These are phyloP conservation scores for Drosophila murphyi DNA, from an alignment of 1,140 invertebrate genomes.

Conservation along the genomic window DNA sequence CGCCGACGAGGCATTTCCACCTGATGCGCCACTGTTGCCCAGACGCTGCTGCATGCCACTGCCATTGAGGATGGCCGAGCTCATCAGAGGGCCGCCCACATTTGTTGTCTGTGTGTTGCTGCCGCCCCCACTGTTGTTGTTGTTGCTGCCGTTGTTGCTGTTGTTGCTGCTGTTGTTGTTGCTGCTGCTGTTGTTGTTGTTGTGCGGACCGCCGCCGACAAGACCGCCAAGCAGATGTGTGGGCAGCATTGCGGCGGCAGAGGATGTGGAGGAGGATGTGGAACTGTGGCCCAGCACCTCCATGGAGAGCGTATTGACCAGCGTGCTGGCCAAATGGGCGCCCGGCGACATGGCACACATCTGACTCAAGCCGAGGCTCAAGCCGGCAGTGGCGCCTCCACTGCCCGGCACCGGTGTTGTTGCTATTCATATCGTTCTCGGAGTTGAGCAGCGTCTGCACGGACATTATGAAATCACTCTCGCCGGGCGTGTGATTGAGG, in stretches of 20 bases:
- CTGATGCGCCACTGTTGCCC: conserved; percentile 56
- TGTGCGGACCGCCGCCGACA: conserved; percentile 75
- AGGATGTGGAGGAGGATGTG: conserved; percentile 42
- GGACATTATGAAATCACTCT: conserved; percentile 95
- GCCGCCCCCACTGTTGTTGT: conserved; percentile 85
- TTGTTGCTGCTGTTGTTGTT: conserved; percentile 38
- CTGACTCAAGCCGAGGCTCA: conserved; percentile 42
- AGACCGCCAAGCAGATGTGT: conserved; percentile 71
- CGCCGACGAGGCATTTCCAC: conserved; percentile 69
- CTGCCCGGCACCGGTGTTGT: conserved; percentile 57
- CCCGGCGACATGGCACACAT: conserved; percentile 74
- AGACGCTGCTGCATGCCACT: conserved; percentile 84
- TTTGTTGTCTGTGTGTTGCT: conserved; percentile 70
- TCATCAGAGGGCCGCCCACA: conserved; percentile 88
- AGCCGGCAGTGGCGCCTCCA: not conserved
- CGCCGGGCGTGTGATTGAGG: conserved; percentile 88
- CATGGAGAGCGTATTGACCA: conserved; percentile 75
- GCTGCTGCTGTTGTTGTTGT: conserved; percentile 37
- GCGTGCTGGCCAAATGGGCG: conserved; percentile 67
- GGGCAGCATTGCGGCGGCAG: conserved; percentile 49
- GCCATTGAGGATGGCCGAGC: conserved; percentile 88
- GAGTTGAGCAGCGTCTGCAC: conserved; percentile 92
- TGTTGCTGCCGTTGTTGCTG: conserved; percentile 74
- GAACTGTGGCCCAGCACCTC: conserved; percentile 60
- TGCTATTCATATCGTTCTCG: conserved; percentile 86